Evolutionary conservation across 2,888 invertebrate species (phyloP), one percentile per base, ranked within the genome.

Genomic region (Eupithecia centaureata): DNA sequence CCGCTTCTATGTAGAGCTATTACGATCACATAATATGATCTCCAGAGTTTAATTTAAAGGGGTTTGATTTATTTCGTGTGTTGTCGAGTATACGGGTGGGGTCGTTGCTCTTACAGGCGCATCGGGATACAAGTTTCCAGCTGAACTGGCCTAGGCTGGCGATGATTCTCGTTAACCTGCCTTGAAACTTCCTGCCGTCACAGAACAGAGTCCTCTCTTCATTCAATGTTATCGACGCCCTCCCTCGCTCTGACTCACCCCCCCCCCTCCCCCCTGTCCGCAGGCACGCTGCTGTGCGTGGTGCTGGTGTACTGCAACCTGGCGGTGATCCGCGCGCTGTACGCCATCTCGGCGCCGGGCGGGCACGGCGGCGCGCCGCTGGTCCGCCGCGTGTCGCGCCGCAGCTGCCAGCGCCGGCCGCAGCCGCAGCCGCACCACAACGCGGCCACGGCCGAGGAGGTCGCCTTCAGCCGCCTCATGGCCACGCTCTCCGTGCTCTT

Each of bases 401-500:
- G 85, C 75, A 87, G 86, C 78, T 42, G 42, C 8, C 90, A 90
- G 81, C 3, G 81, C 2, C 86, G 82, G 75, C 74, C 75, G 73
- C 79, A 75, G 71, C 79, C 63, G 10, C 67, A 72, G 30, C 68
- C 71, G 65, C 82, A 86, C 60, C 89, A 90, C 84, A 92, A 92
- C 81, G 89, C 94, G 27, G 94, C 95, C 74, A 96, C 97, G 0
- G 95, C 95, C 0, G 97, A 97, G 84, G 97, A 97, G 88, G 94
- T 97, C 61, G 96, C 97, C 71, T 97, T 98, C 87, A 97, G 97
- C 76, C 95, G 96, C 78, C 94, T 97, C 54, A 97, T 97, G 97
- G 96, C 96, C 1, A 95, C 96, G 61, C 94, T 98, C 52, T 97
- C 97, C 73, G 95, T 97, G 73, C 95, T 96, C 32, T 97, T 97